Base-by-base conservation (phyloP, 1,140 invertebrate species). In the Solen grandis region DNA sequence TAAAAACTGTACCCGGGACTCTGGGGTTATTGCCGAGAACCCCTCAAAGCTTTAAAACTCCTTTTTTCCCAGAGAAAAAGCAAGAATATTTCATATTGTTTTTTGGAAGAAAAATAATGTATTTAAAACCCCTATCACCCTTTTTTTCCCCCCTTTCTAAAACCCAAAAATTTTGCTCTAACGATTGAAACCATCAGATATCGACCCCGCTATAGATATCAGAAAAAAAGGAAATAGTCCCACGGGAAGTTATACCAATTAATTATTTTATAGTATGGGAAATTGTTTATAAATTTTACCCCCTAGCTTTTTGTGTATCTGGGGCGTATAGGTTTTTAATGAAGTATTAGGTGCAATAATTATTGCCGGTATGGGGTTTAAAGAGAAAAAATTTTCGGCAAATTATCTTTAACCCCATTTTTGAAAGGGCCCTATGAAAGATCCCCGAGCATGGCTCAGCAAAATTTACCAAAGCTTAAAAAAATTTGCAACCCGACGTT, bases 321-420 rank as follows among this genome's bases (percentile, higher is more conserved):
- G 72, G 72, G 27, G 16, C 2, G 29, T 62, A 33, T 16, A 41
- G 72, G 27, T 62, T 62, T 27, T 74, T 3, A 29, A 74, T 41
- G 35, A 38, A 74, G 16, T 74, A 74, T 29, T 74, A 55, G 19
- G 72, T 74, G 41, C 54, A 73, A 54, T 73, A 57, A 73, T 73
- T 1, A 73, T 73, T 19, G 31, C 69, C 69, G 19, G 22, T 52
- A 35, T 14, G 22, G 57, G 36, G 54, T 52, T 8, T 57, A 72
- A 19, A 36, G 31, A 5, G 50, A 54, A 29, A 72, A 55, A 14
- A 13, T n/a, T 1, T 14, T 22, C 36, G 50, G 69, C 5, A 72
- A 36, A 27, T 72, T 36, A 8, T 16, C 60, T 57, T 72, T 31
- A n/a, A 13, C 16, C 57, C 16, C 22, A 29, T 41, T 41, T 74